These are phyloP conservation scores for Scaptomyza caliginosa DNA, from an alignment of 2,888 invertebrate genomes.

Conservation along the genomic window DNA sequence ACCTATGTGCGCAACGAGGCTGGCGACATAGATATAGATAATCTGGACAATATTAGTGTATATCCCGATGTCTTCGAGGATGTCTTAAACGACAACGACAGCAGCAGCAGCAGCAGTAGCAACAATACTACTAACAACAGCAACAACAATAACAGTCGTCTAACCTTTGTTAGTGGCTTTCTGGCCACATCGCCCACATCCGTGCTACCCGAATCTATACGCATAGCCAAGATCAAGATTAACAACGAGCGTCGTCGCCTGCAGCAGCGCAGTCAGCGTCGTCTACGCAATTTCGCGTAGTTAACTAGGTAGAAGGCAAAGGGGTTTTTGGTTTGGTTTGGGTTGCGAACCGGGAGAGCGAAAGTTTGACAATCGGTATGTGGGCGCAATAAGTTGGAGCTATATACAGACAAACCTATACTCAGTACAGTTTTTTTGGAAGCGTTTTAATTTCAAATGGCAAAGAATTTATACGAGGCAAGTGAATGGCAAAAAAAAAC, in stretches of 20 bases:
- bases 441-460: slow-evolving; percentile 36
- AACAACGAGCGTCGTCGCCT: slow-evolving; percentile 76
- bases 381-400: slow-evolving; percentile 7
- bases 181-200: slow-evolving; percentile 80
- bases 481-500: slow-evolving; percentile 19
- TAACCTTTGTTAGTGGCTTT: slow-evolving; percentile 78
- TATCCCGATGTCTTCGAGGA: slow-evolving; percentile 76
- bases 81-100: slow-evolving; percentile 42
- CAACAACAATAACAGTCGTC: slow-evolving; percentile 65
- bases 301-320: slow-evolving; percentile 12
- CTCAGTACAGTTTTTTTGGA: slow-evolving; percentile 58
- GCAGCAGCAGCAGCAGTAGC: slow-evolving; percentile 32
- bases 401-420: slow-evolving; percentile 26
- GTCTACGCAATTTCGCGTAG: slow-evolving; percentile 70
- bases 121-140: slow-evolving; percentile 33
- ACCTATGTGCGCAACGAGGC: slow-evolving; percentile 79
- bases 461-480: slow-evolving; percentile 44
- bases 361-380: slow-evolving; percentile 37
- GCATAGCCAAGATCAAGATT: slow-evolving; percentile 81
- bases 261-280: slow-evolving; percentile 57
- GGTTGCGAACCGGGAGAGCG: no score
- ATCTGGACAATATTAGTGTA: slow-evolving; percentile 81
- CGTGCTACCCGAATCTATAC: slow-evolving; percentile 80
- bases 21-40: slow-evolving; percentile 81
- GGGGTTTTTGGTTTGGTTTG: neutral